A percentile compares a stretch with the other conserved stretches of the same genome.
Conservation (phyloP, 1,140 invertebrate genomes). For the Sycophila sp. region DNA sequence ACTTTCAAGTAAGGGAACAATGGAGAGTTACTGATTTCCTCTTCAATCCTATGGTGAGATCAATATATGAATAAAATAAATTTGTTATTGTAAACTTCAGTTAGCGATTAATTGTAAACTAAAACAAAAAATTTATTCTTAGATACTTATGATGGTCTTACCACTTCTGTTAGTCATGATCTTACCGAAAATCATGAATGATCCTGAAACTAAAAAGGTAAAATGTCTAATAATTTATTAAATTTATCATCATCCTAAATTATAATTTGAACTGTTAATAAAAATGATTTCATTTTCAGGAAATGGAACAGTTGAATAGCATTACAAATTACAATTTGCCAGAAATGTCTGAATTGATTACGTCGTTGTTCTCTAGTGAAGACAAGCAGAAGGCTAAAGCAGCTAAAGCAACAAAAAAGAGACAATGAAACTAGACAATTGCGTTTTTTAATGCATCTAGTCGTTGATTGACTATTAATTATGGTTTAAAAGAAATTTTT, state of each 20-base stretch:
- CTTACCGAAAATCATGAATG: conserved; percentile 96
- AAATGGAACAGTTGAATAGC: conserved; percentile 89
- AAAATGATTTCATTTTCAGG: conserved; percentile 63
- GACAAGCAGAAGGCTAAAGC: conserved; percentile 71
- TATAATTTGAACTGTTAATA: not conserved
- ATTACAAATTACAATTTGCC: conserved; percentile 88
- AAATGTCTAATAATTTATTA: not conserved
- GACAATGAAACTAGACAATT: conserved; percentile 65
- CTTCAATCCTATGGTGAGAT: conserved; percentile 90
- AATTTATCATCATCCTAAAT: not conserved
- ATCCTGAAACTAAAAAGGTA: conserved; percentile 91
- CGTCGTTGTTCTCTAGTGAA: conserved; percentile 79
- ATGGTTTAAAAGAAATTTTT: not conserved
- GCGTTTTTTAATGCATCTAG: conserved; percentile 3
- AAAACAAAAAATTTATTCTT: conserved; percentile 36
- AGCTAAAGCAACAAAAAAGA: conserved; percentile 76
- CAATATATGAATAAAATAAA: not conserved
- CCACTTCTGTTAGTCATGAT: conserved; percentile 92
- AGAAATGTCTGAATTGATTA: conserved; percentile 91
- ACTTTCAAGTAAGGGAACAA: conserved; percentile 94
- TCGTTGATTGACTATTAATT: not conserved
- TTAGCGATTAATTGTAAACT: not conserved
- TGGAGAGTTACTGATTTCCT: conserved; percentile 95
- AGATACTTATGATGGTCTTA: conserved; percentile 95
- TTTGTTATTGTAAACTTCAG: not conserved